Conservation (phyloP, 2,797 vertebrate species). For the Syngnathus acus region DNA sequence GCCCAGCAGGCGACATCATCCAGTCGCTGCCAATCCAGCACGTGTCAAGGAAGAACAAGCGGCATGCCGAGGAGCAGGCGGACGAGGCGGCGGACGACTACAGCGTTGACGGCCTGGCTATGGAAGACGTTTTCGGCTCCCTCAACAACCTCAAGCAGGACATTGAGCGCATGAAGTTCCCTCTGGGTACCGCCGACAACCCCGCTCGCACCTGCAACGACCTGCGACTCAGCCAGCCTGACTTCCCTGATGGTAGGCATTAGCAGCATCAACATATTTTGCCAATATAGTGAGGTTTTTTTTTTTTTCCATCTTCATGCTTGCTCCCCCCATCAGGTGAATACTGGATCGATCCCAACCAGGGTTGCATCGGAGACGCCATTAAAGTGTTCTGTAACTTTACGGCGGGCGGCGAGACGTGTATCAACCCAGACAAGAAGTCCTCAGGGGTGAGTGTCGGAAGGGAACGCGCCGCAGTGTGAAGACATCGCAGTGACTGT, state of each 20-base stretch:
- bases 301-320: not conserved
- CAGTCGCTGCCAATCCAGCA: slow-evolving; percentile 90
- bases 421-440: slow-evolving; percentile 94
- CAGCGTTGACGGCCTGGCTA: slow-evolving; percentile 62
- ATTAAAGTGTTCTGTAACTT: slow-evolving; percentile 97
- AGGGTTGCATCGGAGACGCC: slow-evolving; percentile 90
- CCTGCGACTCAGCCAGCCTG: slow-evolving; percentile 89
- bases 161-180: slow-evolving; percentile 96
- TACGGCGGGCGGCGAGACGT: slow-evolving; percentile 92
- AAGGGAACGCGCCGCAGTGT: accelerated
- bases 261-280: not conserved
- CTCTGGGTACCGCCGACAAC: slow-evolving; percentile 91
- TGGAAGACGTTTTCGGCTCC: slow-evolving; percentile 93
- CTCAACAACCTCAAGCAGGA: slow-evolving; percentile 92
- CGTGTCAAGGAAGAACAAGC: slow-evolving; percentile 74
- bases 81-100: slow-evolving; percentile 83
- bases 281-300: too few species aligned
- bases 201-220: slow-evolving; percentile 95
- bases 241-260: slow-evolving; percentile 86
- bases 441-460: slow-evolving; percentile 85
- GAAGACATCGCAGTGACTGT: too few species aligned
- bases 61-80: slow-evolving; percentile 75
- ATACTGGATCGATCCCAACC: slow-evolving; percentile 98
- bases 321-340: slow-evolving; percentile 70
- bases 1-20: slow-evolving; percentile 88